These are phyloP conservation scores for Polydrusus tereticollis DNA, from an alignment of 2,888 invertebrate genomes.

Conservation along the genomic window DNA sequence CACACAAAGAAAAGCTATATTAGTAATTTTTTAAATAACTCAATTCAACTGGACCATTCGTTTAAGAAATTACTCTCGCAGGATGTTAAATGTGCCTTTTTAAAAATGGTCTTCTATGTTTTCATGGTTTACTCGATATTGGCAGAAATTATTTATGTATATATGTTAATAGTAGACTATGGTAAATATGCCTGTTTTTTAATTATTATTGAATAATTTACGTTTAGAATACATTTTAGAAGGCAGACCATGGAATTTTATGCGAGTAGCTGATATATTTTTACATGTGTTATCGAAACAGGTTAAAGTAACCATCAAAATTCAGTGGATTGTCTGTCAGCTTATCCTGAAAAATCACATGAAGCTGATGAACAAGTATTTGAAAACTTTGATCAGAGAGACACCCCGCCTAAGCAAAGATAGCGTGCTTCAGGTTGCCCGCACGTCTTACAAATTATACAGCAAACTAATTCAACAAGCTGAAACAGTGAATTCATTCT, in stretches of 20 bases:
- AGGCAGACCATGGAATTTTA: neutral
- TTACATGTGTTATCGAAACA: conserved; percentile 8
- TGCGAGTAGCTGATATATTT: conserved; percentile 11
- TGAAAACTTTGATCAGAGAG: conserved; percentile 31
- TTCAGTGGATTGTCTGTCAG: conserved; percentile 46
- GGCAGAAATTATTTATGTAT: neutral
- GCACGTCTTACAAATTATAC: conserved; percentile 42
- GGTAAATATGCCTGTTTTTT: neutral
- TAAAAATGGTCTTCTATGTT: neutral
- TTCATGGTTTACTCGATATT: neutral
- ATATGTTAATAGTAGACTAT: neutral
- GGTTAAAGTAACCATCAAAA: neutral
- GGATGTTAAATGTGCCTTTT: neutral
- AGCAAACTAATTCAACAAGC: conserved; percentile 38
- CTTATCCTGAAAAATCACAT: conserved; percentile 40
- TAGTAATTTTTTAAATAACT: conserved; percentile 16
- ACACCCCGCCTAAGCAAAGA: neutral
- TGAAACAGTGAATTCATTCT: conserved; percentile 33
- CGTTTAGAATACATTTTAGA: conserved; percentile 13
- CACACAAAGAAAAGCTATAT: neutral
- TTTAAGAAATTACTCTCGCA: neutral
- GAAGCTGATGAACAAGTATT: conserved; percentile 35
- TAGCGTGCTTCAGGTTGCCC: conserved; percentile 15
- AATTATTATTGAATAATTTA: too few species aligned
- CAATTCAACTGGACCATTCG: neutral